Evolutionary conservation across 2,888 invertebrate genomes (phyloP).

Genomic region (Cryptus viduatorius): DNA sequence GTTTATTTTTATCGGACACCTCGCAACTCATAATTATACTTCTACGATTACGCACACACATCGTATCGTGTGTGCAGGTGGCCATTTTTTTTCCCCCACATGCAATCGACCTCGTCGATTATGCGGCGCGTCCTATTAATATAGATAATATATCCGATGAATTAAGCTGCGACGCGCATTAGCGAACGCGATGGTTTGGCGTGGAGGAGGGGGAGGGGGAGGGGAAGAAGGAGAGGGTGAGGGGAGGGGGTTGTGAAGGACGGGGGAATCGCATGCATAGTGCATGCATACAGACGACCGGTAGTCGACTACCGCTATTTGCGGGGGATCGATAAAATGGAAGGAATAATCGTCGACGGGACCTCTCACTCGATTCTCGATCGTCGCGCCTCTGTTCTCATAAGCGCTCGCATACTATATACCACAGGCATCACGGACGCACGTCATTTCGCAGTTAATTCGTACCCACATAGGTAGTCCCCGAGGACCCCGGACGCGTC

Average conservation of each 20-base stretch:
- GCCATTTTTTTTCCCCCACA: constrained; percentile 23
- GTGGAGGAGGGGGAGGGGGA: not conserved
- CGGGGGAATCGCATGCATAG: constrained; percentile 27
- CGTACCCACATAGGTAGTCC: constrained; percentile 58
- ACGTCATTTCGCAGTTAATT: constrained; percentile 67
- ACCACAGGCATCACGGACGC: constrained; percentile 23
- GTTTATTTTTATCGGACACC: not conserved
- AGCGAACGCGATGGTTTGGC: constrained; percentile 26
- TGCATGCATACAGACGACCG: constrained; percentile 26
- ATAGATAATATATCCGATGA: constrained; percentile 59
- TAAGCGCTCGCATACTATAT: not conserved
- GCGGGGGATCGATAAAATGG: constrained; percentile 57
- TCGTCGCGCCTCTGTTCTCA: constrained; percentile 25
- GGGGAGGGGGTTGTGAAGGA: not conserved
- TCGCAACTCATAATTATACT: not conserved
- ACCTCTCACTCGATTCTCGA: constrained; percentile 40
- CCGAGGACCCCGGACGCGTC: constrained; percentile 66
- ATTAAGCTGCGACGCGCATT: constrained; percentile 54
- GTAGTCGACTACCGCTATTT: constrained; percentile 1
- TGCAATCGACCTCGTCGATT: constrained; percentile 58
- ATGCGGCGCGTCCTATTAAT: constrained; percentile 48
- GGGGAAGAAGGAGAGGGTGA: too few relatives aligned
- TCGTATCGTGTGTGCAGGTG: constrained; percentile 7
- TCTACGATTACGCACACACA: constrained; percentile 23
- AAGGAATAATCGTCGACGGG: constrained; percentile 49